Conservation (phyloP, 2,113 vertebrate genomes). For the Herpetotheres cachinnans region DNA sequence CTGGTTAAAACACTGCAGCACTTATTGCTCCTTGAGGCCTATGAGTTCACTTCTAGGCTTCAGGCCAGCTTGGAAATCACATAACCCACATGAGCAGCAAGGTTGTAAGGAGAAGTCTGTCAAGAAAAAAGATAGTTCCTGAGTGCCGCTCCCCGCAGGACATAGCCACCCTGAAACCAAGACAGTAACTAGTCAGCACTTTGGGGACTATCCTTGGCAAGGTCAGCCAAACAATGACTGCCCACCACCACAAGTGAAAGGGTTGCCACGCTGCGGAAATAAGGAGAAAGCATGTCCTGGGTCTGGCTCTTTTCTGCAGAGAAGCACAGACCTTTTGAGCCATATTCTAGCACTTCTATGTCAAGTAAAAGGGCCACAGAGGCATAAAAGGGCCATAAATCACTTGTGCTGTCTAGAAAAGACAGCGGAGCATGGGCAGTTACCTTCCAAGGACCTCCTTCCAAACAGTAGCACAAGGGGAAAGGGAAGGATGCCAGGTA, state of each 20-base stretch:
- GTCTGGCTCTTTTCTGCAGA: background rate
- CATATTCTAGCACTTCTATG: background rate
- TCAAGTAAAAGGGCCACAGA: background rate
- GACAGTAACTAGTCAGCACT: background rate
- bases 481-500: background rate
- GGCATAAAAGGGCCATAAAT: background rate
- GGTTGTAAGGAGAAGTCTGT: slow-evolving; percentile 24
- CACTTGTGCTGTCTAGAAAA: background rate
- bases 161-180: background rate
- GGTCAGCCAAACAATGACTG: background rate
- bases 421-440: rapidly evolving
- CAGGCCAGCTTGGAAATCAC: slow-evolving; percentile 53
- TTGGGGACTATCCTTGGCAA: background rate
- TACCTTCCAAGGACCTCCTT: background rate
- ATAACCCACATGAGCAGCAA: slow-evolving; percentile 9
- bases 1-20: slow-evolving; percentile 2
- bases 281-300: background rate
- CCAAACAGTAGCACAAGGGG: background rate
- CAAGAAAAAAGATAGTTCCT: slow-evolving; percentile 5
- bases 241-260: background rate
- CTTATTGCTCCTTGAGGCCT: slow-evolving; percentile 51
- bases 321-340: background rate
- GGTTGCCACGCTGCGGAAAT: background rate
- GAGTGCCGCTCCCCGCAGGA: background rate
- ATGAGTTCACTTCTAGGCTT: slow-evolving; percentile 60